These are phyloP conservation scores for Oligia strigilis DNA, from an alignment of 2,888 invertebrate species.

Conservation along the genomic window DNA sequence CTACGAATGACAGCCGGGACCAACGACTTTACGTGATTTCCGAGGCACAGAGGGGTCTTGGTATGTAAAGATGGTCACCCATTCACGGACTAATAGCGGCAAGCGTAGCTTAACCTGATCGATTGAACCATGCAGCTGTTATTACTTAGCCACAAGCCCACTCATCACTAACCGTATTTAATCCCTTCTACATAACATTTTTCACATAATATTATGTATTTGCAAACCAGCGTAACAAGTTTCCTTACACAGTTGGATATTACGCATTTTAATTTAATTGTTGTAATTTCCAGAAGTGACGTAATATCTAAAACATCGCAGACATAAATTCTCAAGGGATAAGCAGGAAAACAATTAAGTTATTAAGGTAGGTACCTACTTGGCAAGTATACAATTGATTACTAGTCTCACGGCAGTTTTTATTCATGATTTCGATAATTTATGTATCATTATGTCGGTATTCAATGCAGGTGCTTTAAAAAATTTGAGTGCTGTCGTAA, in stretches of 20 bases:
- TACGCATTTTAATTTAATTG: conserved; percentile 51
- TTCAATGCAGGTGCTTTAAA: neutral
- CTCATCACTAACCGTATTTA: conserved; percentile 1
- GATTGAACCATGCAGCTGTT: too few relatives aligned
- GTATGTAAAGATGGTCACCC: too few relatives aligned
- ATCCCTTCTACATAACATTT: conserved; percentile 15
- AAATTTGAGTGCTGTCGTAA: conserved; percentile 11
- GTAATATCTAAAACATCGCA: conserved; percentile 32
- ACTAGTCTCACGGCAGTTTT: conserved; percentile 15
- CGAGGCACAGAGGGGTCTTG: too few relatives aligned
- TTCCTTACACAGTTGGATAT: conserved; percentile 39
- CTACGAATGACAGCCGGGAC: too few relatives aligned
- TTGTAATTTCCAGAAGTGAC: conserved; percentile 38
- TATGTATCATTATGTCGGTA: neutral
- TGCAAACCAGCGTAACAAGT: conserved; percentile 40
- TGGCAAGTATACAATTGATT: conserved; percentile 28
- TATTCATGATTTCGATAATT: conserved; percentile 8
- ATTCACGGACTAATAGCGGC: too few relatives aligned
- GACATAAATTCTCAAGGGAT: conserved; percentile 26
- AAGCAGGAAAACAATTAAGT: conserved; percentile 43
- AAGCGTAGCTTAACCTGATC: too few relatives aligned
- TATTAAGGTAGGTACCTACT: conserved; percentile 1
- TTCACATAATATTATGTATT: conserved; percentile 18
- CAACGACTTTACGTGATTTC: too few relatives aligned
- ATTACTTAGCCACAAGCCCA: too few relatives aligned